Base-by-base conservation (phyloP, 2,888 invertebrate species). In the Amphipoea lucens region DNA sequence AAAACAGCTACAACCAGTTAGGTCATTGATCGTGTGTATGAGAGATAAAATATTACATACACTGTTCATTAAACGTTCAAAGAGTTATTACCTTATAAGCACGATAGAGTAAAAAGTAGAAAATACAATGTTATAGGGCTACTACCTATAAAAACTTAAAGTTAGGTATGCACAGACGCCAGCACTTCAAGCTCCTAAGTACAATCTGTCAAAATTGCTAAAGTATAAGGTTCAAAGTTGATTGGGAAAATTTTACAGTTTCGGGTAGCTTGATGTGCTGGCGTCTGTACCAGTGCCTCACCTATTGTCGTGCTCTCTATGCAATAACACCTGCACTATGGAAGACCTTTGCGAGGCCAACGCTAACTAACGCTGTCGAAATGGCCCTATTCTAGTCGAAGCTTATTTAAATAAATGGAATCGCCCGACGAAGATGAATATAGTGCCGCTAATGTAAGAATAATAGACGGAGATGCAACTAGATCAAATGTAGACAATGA, bases 21-120 rank as follows among this genome's bases (percentile, higher is more conserved):
- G 90, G 90, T 88, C 89, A 82, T 88, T 89, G 89, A 85, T 87
- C 90, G 82, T 79, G 74, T 80, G 5, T 66, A 74, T 68, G 36
- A 54, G 42, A 84, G 48, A 81, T 84, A 84, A 69, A 79, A 71
- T 72, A 65, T 74, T 68, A 70, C 84, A n/a, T 72, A 86, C 69
- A 42, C 36, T 45, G 83, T 57, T 70, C n/a, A 51, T 29, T 72
- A 63, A 67, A 60, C 40, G 68, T 73, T 74, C 7, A 2, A 51
- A 62, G 62, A 62, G 51, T 74, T n/a, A 29, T 57, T 78, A 69
- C 57, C 29, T 69, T 78, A 40, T 20, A 62, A 29, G 20, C 70
- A 81, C 70, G 81, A 67, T 2, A 45, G 7, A 2, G 17, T 48
- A 66, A 66, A 66, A 73, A 73, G 45, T 60, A 54, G 20, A 63